Evolutionary conservation across 2,113 vertebrate species (phyloP).

Genomic region (Corapipo altera): DNA sequence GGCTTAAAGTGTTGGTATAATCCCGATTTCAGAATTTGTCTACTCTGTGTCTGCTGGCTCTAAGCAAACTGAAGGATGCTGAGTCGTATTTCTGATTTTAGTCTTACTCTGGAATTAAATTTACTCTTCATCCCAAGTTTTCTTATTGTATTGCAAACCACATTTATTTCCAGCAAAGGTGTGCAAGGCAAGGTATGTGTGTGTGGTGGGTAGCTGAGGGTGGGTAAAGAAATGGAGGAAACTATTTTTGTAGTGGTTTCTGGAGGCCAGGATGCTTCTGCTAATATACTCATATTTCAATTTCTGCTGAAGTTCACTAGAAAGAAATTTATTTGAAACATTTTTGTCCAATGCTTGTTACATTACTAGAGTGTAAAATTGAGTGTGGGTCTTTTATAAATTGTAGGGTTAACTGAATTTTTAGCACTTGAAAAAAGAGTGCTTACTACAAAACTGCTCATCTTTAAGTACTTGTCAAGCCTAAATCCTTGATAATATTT

Average conservation of each 20-base stretch:
- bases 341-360: not conserved
- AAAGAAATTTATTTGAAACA: not conserved
- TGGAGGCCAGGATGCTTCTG: not conserved
- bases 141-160: not conserved
- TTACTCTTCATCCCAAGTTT: constrained; percentile 6
- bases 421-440: not conserved
- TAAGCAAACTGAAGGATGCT: constrained; percentile 13
- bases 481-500: not conserved
- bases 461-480: not conserved
- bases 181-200: not conserved
- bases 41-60: not conserved
- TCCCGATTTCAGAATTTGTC: not conserved
- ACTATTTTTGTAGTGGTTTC: not conserved
- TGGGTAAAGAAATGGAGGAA: not conserved
- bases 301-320: not conserved
- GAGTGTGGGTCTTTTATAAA: not conserved
- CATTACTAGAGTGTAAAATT: not conserved
- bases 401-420: not conserved
- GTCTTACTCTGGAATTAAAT: constrained; percentile 36
- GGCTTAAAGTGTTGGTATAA: constrained; percentile 6
- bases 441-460: not conserved
- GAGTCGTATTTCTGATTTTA: constrained; percentile 22
- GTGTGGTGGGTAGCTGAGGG: not conserved
- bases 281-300: not conserved
- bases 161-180: constrained; percentile 10